Evolutionary conservation across 2,888 invertebrate species (phyloP).

Genomic region (Pherbina coryleti): DNA sequence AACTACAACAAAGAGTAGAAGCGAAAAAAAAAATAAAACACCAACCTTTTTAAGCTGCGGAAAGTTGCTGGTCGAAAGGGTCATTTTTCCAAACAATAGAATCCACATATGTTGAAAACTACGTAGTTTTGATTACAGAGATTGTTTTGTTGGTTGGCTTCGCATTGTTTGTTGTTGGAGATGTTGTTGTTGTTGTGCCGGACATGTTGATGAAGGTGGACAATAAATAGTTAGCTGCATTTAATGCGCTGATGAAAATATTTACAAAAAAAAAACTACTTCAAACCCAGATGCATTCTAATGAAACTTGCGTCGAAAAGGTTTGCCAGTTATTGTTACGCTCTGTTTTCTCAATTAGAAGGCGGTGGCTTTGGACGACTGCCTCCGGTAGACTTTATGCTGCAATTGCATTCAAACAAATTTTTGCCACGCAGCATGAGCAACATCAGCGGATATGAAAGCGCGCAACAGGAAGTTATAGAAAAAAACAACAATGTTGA

Average conservation of each 20-base stretch:
- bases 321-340: neutral
- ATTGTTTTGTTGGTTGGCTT: neutral
- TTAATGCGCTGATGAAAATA: neutral
- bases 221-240: neutral
- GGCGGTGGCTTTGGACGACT: neutral
- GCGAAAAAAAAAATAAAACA: too few relatives aligned
- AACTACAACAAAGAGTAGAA: neutral
- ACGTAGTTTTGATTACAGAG: neutral
- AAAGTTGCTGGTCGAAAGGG: too few relatives aligned
- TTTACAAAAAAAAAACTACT: neutral
- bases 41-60: too few relatives aligned
- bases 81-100: too few relatives aligned
- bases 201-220: neutral
- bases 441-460: conserved; percentile 3
- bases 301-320: neutral
- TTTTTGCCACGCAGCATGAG: neutral
- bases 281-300: neutral
- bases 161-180: too few relatives aligned
- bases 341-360: conserved; percentile 6
- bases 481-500: too few relatives aligned
- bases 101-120: neutral
- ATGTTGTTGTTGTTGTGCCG: too few relatives aligned
- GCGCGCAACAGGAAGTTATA: too few relatives aligned
- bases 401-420: neutral
- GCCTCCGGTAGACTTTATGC: neutral